Conservation (phyloP, 2,797 vertebrate species). For the Myotis findleyi region DNA sequence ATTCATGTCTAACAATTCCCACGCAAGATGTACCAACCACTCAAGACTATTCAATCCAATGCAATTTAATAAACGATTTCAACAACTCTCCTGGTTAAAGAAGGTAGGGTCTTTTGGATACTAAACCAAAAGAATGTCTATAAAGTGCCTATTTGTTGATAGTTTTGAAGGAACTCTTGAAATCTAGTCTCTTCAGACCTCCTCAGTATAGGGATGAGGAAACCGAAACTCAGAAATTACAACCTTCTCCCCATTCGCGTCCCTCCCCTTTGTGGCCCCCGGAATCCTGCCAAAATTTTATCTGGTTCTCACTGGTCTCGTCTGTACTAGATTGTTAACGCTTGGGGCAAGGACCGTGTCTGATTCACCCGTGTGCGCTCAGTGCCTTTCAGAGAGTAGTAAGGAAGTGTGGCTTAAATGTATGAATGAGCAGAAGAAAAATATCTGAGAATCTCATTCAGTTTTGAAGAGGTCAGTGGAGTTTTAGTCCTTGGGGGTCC, state of each 20-base stretch:
- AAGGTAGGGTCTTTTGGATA: background rate
- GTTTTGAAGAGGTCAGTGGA: background rate
- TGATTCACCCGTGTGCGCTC: background rate
- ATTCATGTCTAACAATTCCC: too few species aligned
- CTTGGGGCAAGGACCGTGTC: background rate
- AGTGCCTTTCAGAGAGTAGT: background rate
- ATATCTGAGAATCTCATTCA: background rate
- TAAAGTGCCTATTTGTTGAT: background rate
- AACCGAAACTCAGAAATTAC: background rate
- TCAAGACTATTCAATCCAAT: background rate
- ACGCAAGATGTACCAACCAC: too few species aligned
- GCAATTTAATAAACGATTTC: background rate
- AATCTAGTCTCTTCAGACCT: background rate
- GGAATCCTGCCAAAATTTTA: background rate
- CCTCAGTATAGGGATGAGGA: background rate
- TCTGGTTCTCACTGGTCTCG: background rate
- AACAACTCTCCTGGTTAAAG: background rate
- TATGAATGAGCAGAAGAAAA: background rate
- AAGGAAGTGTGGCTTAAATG: background rate
- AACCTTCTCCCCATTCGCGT: background rate
- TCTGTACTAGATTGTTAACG: background rate
- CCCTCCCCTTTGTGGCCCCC: background rate
- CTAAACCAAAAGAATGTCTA: background rate
- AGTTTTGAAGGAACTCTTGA: background rate
- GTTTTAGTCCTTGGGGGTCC: background rate